Evolutionary conservation across 2,888 invertebrate species (phyloP), one percentile per base, ranked within the genome.

Genomic region (Cephus sareptanus): DNA sequence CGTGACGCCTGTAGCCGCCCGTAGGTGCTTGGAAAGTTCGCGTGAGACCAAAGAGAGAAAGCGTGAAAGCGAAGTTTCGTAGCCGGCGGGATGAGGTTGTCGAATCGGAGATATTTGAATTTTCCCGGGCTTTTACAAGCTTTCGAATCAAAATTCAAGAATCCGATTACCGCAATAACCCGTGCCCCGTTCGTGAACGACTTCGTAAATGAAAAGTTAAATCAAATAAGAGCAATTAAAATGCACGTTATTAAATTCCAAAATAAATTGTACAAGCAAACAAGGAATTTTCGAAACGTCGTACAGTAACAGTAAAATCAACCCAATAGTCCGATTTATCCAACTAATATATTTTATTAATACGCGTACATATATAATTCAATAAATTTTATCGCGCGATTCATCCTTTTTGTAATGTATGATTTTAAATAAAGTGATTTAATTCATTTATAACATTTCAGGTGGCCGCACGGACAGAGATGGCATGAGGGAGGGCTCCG

Each of bases 401-500:
- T 23, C 23, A 9, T 56, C 23, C 56, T 23, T 6, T 2, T 56
- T 23, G 1, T 23, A 23, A 23, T 9, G 2, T 3, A 56, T 2
- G 23, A 56, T 23, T 15, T 12, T 4, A 23, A 40, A 40, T 23
- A 56, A 1, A 9, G 6, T 56, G 0, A 56, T 40, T 40, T 15
- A 6, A 40, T 23, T 40, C 6, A 40, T 23, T 56, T 56, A 23
- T 56, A 23, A 23, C 68, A 4, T 86, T 86, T 78, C 82, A 91
- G 91, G 90, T 82, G 89, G 88, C 89, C 88, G 88, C 83, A 89
- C 89, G 85, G 89, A 91, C 87, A 89, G 89, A 89, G 88, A 91
- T 91, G 91, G 91, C 89, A 90, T 91, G 91, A 91, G 90, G 91
- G 91, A 91, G 85, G 90, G 89, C 83, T 90, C 90, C 88, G 89